These are phyloP conservation scores for Platalea minor DNA, from an alignment of 2,797 vertebrate species.

Conservation along the genomic window DNA sequence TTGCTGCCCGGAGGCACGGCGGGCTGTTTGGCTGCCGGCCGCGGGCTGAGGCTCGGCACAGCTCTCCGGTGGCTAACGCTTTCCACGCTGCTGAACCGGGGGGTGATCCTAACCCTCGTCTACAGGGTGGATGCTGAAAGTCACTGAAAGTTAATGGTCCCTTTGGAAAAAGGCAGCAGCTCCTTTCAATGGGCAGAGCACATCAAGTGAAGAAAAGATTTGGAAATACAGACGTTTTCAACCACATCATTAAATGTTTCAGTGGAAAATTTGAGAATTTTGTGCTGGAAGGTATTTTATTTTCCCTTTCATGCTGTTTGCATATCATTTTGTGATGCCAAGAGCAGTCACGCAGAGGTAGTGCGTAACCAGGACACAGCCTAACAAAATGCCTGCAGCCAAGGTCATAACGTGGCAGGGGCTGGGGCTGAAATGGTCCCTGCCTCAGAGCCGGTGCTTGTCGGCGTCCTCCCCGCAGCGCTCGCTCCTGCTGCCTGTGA, in stretches of 20 bases:
- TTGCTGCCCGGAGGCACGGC: fast-evolving
- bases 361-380: neutral
- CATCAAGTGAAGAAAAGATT: neutral
- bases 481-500: neutral
- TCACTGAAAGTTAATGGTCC: neutral
- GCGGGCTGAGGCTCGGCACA: neutral
- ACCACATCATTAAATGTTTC: neutral
- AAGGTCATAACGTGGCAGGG: neutral
- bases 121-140: neutral
- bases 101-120: neutral
- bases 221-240: neutral
- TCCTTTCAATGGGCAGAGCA: neutral
- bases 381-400: neutral
- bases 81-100: fast-evolving
- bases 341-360: neutral
- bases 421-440: neutral
- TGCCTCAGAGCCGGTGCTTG: neutral
- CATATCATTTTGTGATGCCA: neutral
- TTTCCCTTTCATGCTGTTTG: neutral
- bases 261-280: neutral
- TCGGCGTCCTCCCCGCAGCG: fast-evolving
- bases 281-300: neutral
- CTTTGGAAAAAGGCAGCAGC: neutral
- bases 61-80: neutral
- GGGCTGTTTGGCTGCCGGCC: fast-evolving